Evolutionary conservation across 2,888 invertebrate species (phyloP).

Genomic region (Conchocele bisecta): DNA sequence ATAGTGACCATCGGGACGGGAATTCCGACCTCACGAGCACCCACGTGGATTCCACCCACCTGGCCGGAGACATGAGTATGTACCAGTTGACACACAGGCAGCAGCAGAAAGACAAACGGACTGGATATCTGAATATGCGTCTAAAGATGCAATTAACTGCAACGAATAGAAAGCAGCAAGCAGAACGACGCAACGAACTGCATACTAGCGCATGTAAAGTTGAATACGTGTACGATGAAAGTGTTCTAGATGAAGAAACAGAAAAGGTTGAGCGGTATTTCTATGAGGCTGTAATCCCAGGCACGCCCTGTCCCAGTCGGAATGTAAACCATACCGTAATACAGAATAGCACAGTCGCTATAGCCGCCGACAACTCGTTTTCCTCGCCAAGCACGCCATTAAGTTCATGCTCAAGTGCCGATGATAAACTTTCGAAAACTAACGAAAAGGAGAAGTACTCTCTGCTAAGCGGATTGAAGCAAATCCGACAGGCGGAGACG

Average conservation of each 20-base stretch:
- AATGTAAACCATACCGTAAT: slow-evolving; percentile 39
- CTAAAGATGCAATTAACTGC: too few relatives aligned
- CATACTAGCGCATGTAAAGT: slow-evolving; percentile 56
- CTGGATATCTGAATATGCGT: slow-evolving; percentile 17
- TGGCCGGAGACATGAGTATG: slow-evolving; percentile 23
- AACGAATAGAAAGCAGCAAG: not conserved
- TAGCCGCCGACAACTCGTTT: slow-evolving; percentile 44
- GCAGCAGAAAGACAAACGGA: slow-evolving; percentile 1
- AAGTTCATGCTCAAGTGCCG: slow-evolving; percentile 56
- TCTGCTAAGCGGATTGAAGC: slow-evolving; percentile 63
- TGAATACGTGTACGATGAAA: slow-evolving; percentile 80
- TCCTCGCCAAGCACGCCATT: slow-evolving; percentile 57
- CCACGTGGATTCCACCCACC: slow-evolving; percentile 5
- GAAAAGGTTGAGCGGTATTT: slow-evolving; percentile 77
- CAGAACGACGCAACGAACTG: not conserved
- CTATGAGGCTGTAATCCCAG: slow-evolving; percentile 67
- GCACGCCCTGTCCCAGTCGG: not conserved
- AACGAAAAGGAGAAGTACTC: slow-evolving; percentile 62
- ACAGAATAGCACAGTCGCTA: slow-evolving; percentile 14
- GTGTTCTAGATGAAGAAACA: slow-evolving; percentile 77
- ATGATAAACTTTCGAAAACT: slow-evolving; percentile 51
- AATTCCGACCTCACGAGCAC: slow-evolving; percentile 30
- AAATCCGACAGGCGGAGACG: slow-evolving; percentile 64
- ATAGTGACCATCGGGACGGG: slow-evolving; percentile 50
- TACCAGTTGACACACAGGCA: slow-evolving; percentile 30